Evolutionary conservation across 2,113 vertebrate species (phyloP).

Genomic region (Ia io): DNA sequence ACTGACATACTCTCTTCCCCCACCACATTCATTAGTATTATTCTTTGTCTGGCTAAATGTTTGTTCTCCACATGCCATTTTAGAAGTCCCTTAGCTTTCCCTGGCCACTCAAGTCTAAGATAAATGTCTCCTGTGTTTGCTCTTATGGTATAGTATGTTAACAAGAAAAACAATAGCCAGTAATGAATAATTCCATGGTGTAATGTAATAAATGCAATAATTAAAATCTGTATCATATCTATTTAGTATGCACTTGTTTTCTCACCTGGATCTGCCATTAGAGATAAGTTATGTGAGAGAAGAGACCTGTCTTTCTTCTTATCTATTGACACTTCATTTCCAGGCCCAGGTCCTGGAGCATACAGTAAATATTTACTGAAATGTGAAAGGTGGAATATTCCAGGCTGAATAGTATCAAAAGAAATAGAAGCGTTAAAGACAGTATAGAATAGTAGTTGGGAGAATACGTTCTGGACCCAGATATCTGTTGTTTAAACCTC

Average conservation of each 20-base stretch:
- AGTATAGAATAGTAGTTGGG: not conserved
- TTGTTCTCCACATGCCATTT: not conserved
- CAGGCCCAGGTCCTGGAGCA: not conserved
- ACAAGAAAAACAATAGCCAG: not conserved
- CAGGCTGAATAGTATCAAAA: not conserved
- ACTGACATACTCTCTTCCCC: not conserved
- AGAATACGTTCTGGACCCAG: not conserved
- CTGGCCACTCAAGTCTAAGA: not conserved
- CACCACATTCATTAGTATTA: not conserved
- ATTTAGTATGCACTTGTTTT: not conserved
- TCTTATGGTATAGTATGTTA: not conserved
- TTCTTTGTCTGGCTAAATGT: not conserved
- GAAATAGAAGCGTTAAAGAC: not conserved
- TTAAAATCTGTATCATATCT: not conserved
- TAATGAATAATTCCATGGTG: not conserved
- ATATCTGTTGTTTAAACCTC: not conserved
- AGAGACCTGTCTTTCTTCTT: not conserved
- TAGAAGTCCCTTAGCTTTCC: not conserved
- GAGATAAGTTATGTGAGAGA: not conserved
- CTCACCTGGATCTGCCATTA: not conserved
- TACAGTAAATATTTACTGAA: not conserved
- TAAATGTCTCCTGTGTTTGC: not conserved
- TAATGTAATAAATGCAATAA: not conserved
- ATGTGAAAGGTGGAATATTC: not conserved
- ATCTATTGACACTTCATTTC: not conserved